Base-by-base conservation (phyloP, 2,888 invertebrate species). In the Mimas tiliae region DNA sequence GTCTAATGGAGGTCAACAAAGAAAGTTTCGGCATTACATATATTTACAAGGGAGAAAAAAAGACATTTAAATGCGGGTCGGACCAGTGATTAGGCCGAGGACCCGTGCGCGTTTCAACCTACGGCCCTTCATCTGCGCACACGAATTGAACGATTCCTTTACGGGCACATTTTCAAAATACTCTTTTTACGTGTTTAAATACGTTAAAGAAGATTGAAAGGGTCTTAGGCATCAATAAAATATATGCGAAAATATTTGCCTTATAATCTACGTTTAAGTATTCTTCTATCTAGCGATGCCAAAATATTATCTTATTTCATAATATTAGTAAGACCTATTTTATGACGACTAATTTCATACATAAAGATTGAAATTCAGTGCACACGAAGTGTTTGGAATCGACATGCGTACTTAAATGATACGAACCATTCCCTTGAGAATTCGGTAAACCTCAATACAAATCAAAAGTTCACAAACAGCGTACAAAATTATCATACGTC, bases 1-100 rank as follows among this genome's bases (percentile, higher is more conserved):
- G 74, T 76, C 70, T 77, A 78, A 78, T 79, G 74, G 71, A 80
- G 80, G 79, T 80, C 79, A 75, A 80, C 78, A 72, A 70, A 74
- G 70, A 76, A 83, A 84, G 77, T 83, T 85, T 79, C 77, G 71
- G 80, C 74, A 72, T 80, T 75, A 77, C 72, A 76, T 83, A 85
- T 81, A 86, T 83, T 86, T 85, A 82, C 78, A 81, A 79, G 76
- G 82, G 83, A 87, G 75, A 81, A 83, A 88, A n/a, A 85, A 86
- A 84, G 86, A 82, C 84, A 89, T 92, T 90, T 90, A 85, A 90
- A 92, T 91, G 89, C 91, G 88, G 89, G 87, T 83, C 88, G 83
- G 79, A 82, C 78, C 76, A 84, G 89, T 90, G 91, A 92, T 93
- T 92, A 91, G 88, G 82, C 80, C 75, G 78, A 84, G 81, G 83